Evolutionary conservation across 2,797 vertebrate species (phyloP), one percentile per base, ranked within the genome.

Genomic region (Chlorospingus flavigularis): DNA sequence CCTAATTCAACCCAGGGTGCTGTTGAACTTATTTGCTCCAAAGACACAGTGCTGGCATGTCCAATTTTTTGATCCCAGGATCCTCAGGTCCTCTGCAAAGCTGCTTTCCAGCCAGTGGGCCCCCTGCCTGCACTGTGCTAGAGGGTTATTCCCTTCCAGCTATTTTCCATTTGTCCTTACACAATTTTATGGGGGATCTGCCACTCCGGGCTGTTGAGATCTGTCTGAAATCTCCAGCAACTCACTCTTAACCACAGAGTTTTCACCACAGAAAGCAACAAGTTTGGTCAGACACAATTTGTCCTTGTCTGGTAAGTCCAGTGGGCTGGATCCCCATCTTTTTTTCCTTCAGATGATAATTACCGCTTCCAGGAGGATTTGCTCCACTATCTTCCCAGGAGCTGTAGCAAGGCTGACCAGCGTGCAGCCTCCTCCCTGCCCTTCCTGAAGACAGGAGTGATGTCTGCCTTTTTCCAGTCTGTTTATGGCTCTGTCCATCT

Each of bases 401-500:
- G 33, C n/a, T 50, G 13, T 21, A 54, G 16, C 1, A 3, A 71
- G 26, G 15, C 23, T 86, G 28, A 75, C 21, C 45, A 72, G n/a
- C 13, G 30, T 66, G 26, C 30, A 67, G 48, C 12, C 12, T 75
- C 24, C 26, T 82, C 43, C 42, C 18, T 73, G 42, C 11, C 42
- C 7, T 57, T 84, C 3, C 3, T 26, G 75, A 75, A 50, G 39
- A 13, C 0, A 0, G 17, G 58, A 79, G 31, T 21, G 26, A 48
- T 2, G 1, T 42, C 39, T 86, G 47, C 19, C 19, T 76, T 89
- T 66, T 66, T 45, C 28, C 25, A 23, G 11, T 33, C 61, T 53
- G 13, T 63, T 90, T 68, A 30, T 68, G 15, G 2, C 31, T 57
- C 47, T 73, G 58, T 35, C 51, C 14, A 15, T 30, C 63, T 72